Evolutionary conservation across 2,888 invertebrate species (phyloP), one percentile per base, ranked within the genome.

Genomic region (Coenonympha arcania): DNA sequence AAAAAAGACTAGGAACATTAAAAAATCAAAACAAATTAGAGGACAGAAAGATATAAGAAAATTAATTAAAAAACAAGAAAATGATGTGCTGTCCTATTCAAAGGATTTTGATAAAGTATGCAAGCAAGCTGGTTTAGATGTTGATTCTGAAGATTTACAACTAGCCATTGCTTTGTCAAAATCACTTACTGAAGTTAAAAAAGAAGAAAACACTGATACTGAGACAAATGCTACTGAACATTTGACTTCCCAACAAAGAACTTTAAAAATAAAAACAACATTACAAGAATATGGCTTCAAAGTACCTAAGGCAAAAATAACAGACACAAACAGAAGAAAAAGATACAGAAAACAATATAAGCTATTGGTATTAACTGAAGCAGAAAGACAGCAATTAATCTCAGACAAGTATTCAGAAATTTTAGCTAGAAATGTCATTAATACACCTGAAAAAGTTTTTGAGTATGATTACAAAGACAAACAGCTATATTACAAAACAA

Each of bases 91-190:
- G 46, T 58, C 72, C 15, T 87, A 84, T 62, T 65, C 80, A 6
- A 73, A 80, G 50, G 71, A 77, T 54, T 87, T 78, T 75, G 79
- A 77, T 61, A 71, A 65, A 63, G 79, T 85, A 53, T 88, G 79
- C 58, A 74, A 72, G 51, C 64, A 71, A 55, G 75, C 73, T 46
- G 84, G 84, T 1, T 62, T 81, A 44, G 90, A 91, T 68, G 76
- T 90, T 37, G 89, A 91, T 76, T 77, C 89, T 0, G 90, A 91
- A 61, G 89, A 92, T 58, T 73, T 92, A 54, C 90, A 91, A 68
- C 64, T 92, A 70, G 92, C 91, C 34, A 79, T 92, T 59, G 91
- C 91, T 9, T 68, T 92, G 50, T 91, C 92, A 2, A 89, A 87
- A 65, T 92, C 92, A 0, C 66, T 87, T 3, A 67, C 79, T 51